These are phyloP conservation scores for Brevimyrus niger DNA, from an alignment of 2,113 vertebrate genomes.

Conservation along the genomic window DNA sequence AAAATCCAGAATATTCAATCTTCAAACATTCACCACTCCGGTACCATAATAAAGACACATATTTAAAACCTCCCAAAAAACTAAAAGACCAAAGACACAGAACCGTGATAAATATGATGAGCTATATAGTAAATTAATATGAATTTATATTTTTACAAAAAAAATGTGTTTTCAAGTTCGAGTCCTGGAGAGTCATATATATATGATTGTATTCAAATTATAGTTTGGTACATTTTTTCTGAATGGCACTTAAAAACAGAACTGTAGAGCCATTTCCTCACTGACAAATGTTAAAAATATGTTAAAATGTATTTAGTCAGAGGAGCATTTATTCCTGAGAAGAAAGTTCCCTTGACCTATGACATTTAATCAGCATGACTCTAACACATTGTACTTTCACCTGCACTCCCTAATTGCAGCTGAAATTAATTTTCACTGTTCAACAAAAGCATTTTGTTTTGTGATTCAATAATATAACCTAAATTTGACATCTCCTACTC, in stretches of 20 bases:
- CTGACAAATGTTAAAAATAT: not conserved
- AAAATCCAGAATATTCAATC: not conserved
- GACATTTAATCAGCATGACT: not conserved
- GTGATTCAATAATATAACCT: not conserved
- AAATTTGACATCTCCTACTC: not conserved
- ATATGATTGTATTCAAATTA: not conserved
- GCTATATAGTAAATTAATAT: not conserved
- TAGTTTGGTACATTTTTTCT: not conserved
- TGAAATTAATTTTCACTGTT: not conserved
- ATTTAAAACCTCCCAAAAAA: not conserved
- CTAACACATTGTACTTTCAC: not conserved
- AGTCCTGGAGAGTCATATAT: not conserved
- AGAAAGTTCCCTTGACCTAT: not conserved
- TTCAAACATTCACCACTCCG: not conserved
- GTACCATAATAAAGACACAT: not conserved
- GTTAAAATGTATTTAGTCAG: not conserved
- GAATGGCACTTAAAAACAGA: not conserved
- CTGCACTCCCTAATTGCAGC: not conserved
- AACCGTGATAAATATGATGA: not conserved
- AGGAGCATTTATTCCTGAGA: not conserved
- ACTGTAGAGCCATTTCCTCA: not conserved
- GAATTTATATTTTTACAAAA: not conserved
- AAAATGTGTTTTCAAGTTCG: not conserved
- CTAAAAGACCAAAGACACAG: not conserved
- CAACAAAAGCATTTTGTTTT: not conserved